Percentiles rank a stretch among this genome's conserved stretches.
Evolutionary conservation across 2,113 vertebrate genomes (phyloP).

Genomic region (Platanista minor): DNA sequence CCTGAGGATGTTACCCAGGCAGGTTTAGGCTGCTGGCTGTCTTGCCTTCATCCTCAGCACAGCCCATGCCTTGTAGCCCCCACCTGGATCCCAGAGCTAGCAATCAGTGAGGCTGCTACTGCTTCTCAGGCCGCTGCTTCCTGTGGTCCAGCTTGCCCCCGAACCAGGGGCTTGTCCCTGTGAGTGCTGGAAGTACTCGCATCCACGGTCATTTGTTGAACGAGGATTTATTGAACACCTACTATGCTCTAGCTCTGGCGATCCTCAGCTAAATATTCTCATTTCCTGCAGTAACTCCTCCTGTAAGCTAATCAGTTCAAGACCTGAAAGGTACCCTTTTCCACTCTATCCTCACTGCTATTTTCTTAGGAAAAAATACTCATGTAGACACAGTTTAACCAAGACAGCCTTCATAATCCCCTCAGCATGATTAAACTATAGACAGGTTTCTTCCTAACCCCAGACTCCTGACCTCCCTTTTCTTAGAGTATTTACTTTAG

Average conservation of each 20-base stretch:
- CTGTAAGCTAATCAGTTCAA: not conserved
- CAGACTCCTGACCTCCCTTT: not conserved
- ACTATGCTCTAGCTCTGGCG: not conserved
- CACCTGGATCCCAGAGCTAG: not conserved
- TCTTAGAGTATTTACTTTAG: not conserved
- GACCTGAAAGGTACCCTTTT: not conserved
- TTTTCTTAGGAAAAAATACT: not conserved
- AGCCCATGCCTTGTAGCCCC: not conserved
- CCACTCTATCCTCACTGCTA: not conserved
- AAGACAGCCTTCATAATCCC: not conserved
- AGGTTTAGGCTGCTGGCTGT: not conserved
- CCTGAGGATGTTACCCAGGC: not conserved
- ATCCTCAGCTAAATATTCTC: not conserved
- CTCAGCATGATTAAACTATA: not conserved
- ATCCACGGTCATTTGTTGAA: not conserved
- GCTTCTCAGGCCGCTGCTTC: not conserved
- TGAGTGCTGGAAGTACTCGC: not conserved
- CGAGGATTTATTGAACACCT: not conserved
- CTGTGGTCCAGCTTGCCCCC: not conserved
- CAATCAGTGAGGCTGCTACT: not conserved
- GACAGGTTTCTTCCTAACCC: not conserved
- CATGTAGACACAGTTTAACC: not conserved
- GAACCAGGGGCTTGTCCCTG: not conserved
- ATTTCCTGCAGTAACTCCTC: not conserved
- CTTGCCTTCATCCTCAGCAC: not conserved